Conservation (phyloP, 2,797 vertebrate species). For the Mionectes olivaceus region DNA sequence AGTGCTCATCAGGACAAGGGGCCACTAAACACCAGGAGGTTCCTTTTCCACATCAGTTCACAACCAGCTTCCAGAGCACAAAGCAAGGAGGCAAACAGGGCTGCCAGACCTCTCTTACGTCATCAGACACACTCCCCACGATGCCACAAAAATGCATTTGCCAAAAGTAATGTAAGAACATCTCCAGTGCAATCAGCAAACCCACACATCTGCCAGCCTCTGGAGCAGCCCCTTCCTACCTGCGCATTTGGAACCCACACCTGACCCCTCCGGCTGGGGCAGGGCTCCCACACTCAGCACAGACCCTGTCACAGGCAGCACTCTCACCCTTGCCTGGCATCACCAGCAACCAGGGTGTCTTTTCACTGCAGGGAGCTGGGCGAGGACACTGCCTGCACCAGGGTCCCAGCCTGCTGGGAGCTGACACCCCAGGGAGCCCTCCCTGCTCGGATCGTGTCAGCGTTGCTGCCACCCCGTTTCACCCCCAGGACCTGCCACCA, state of each 20-base stretch:
- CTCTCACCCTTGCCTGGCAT: neutral
- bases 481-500: neutral
- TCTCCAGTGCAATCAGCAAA: rapidly evolving
- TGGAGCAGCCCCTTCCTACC: neutral
- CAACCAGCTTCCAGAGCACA: neutral
- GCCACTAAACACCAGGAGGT: neutral
- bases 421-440: neutral
- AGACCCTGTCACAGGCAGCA: neutral
- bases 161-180: neutral
- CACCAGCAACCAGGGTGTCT: neutral
- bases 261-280: neutral
- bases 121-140: rapidly evolving
- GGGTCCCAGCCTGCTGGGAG: no score
- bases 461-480: rapidly evolving
- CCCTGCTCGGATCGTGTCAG: rapidly evolving
- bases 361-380: neutral
- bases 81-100: rapidly evolving
- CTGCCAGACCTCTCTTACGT: neutral
- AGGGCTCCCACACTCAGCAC: neutral
- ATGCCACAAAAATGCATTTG: neutral
- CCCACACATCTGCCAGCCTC: no score
- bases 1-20: neutral
- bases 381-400: rapidly evolving
- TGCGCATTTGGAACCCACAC: rapidly evolving
- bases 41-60: neutral